Base-by-base conservation (phyloP, 2,797 vertebrate genomes). In the Melanotaenia nigrans region DNA sequence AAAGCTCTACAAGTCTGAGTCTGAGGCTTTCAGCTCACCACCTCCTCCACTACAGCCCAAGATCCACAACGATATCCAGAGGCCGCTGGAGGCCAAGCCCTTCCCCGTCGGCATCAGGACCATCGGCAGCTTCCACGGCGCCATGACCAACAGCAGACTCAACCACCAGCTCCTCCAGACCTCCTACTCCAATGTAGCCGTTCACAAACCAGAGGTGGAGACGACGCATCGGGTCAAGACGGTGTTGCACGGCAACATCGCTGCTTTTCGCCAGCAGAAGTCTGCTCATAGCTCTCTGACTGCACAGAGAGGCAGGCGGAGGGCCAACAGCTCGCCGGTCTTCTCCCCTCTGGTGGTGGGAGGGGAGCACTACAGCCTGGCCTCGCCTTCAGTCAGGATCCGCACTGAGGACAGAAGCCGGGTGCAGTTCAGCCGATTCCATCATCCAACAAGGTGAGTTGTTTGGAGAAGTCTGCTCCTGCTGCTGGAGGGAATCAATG, bases 1-100 rank as follows among this genome's bases (percentile, higher is more conserved):
- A 22, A 57, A 92, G 3, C 94, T 94, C 75, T 94, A 94, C 79
- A 94, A 91, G 68, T 95, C 95, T 0, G 95, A 95, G 63, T 95
- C 94, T 0, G 94, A 95, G 18, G 64, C 85, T 3, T 86, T 93
- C 62, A 72, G 83, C 62, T 82, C 85, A 0, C 81, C 80, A 1
- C 67, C 84, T 0, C 65, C 36, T 71, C 90, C 71, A 36, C 79
- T 90, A 73, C 91, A 86, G 82, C 89, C 90, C 73, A 90, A 90
- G 81, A 75, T 7, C 68, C 93, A 92, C 78, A 54, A 40, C 47
- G 77, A 82, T 5, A 28, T 70, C 24, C 53, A 65, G 11, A 82
- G 86, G 7, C 90, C 88, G 2, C 82, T 89, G 30, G 91, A 92
- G 64, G 76, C 87, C 75, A 91, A 88, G 9, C 89, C 91, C 5